phyloP scores from a whole-genome alignment of 2,888 invertebrate genomes.

The Tetanocera ferruginea region DNA sequence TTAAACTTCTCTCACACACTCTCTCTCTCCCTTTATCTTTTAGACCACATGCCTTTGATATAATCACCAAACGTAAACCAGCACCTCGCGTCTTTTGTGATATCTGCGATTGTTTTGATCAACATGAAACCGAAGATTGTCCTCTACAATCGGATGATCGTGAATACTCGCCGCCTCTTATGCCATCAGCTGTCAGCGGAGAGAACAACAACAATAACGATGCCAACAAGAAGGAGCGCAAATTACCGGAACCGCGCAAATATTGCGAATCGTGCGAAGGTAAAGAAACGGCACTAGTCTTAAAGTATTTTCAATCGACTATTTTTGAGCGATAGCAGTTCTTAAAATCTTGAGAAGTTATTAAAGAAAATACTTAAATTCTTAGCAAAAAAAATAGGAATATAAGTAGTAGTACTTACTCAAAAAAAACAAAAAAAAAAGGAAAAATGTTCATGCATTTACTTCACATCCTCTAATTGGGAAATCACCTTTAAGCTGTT shows the following conservation, averaged over 20 bases:
- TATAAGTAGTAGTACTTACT: no score
- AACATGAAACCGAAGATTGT: constrained; percentile 98
- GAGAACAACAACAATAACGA: constrained; percentile 52
- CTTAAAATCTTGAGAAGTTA: no score
- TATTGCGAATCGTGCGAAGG: constrained; percentile 96
- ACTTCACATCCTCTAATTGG: no score
- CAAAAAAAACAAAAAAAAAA: no score
- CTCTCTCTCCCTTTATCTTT: constrained; percentile 3
- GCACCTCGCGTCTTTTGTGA: constrained; percentile 95
- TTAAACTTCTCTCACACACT: no score
- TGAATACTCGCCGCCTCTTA: constrained; percentile 54
- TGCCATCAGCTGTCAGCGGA: constrained; percentile 48
- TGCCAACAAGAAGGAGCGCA: constrained; percentile 60
- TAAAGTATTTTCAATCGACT: no score
- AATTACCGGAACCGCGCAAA: constrained; percentile 74
- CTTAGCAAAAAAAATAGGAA: no score
- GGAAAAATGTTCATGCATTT: no score
- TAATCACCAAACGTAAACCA: constrained; percentile 69
- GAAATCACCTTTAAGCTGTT: no score
- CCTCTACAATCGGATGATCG: constrained; percentile 82
- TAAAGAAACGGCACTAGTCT: constrained; percentile 62
- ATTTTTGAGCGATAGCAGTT: no score
- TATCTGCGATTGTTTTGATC: constrained; percentile 96
- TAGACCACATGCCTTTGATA: constrained; percentile 72
- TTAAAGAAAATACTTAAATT: no score